Evolutionary conservation across 1,140 invertebrate species (phyloP).

Genomic region (Harlomillsia oculata): DNA sequence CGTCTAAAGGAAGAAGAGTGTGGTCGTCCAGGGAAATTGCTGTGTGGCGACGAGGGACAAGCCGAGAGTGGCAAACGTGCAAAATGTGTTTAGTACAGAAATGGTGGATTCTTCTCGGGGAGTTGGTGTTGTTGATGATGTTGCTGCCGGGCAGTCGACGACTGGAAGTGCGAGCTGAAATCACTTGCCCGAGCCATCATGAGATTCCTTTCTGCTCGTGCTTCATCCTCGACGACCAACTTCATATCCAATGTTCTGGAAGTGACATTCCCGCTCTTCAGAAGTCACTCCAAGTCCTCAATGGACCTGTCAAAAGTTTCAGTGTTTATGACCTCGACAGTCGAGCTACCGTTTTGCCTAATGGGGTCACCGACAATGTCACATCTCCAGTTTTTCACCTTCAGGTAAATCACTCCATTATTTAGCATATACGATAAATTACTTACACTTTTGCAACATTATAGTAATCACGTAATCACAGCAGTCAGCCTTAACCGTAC

Average conservation of each 20-base stretch:
- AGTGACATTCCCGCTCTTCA: conserved; percentile 53
- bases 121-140: conserved; percentile 10
- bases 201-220: conserved; percentile 72
- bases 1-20: no score
- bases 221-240: conserved; percentile 80
- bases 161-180: conserved; percentile 27
- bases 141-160: no score
- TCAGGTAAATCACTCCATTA: conserved; percentile 29
- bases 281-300: conserved; percentile 46
- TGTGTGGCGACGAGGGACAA: background rate
- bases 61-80: background rate
- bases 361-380: conserved; percentile 34
- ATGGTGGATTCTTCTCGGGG: conserved; percentile 11
- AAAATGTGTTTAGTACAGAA: conserved; percentile 14
- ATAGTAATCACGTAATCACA: no score
- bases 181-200: conserved; percentile 56
- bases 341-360: conserved; percentile 30
- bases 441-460: no score
- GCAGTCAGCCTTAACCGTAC: no score
- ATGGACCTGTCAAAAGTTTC: conserved; percentile 60
- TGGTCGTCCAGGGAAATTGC: no score
- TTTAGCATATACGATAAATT: no score
- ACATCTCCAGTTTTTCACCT: conserved; percentile 33
- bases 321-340: conserved; percentile 51
- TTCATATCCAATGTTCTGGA: conserved; percentile 78